Percentiles rank a stretch among this genome's conserved stretches.
These are phyloP conservation scores for Pteria penguin DNA, from an alignment of 2,888 invertebrate genomes.

Conservation along the genomic window DNA sequence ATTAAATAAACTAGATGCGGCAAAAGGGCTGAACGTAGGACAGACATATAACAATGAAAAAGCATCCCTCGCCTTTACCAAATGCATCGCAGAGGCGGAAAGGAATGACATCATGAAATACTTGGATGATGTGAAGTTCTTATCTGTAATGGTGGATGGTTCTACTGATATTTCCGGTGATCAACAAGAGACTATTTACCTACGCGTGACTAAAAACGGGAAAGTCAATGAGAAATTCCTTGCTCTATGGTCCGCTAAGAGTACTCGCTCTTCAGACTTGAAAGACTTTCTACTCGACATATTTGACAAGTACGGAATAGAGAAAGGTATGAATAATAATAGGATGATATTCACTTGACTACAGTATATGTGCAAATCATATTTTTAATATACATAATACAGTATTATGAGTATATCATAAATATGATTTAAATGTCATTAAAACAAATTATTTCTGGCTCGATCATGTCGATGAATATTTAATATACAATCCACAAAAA, in stretches of 20 bases:
- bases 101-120: conserved; percentile 7
- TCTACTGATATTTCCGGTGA: conserved; percentile 23
- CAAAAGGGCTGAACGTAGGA: conserved; percentile 35
- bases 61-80: conserved; percentile 34
- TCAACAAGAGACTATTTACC: conserved; percentile 20
- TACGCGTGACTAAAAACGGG: neutral
- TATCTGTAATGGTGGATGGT: conserved; percentile 27
- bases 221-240: conserved; percentile 1
- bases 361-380: no score
- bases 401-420: no score
- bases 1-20: conserved; percentile 31
- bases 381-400: no score
- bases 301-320: neutral
- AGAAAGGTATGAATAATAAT: conserved; percentile 11
- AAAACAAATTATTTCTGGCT: no score
- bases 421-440: no score
- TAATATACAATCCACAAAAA: no score
- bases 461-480: no score
- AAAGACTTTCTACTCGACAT: neutral
- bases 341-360: neutral
- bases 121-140: conserved; percentile 4
- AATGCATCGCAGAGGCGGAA: no score
- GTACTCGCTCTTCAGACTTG: conserved; percentile 2
- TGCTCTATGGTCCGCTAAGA: neutral
- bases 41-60: conserved; percentile 37